Evolutionary conservation across 2,888 invertebrate species (phyloP), one percentile per base, ranked within the genome.

Genomic region (Polydrusus cervinus): DNA sequence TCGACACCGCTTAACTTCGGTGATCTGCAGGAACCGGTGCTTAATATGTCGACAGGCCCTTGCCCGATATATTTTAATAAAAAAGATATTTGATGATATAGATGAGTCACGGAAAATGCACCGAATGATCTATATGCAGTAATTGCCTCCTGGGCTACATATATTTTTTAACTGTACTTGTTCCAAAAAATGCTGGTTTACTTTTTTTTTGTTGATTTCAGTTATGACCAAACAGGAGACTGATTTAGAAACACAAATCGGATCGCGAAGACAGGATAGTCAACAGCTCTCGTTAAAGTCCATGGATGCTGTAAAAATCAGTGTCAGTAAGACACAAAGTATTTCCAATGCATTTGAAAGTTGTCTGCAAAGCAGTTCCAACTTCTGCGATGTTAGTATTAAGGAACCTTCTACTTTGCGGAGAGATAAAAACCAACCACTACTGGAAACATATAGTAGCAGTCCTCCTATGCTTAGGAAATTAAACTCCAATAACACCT

Each of bases 181-280:
- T n/a, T n/a, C n/a, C n/a, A n/a, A n/a, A n/a, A n/a, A n/a, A n/a
- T n/a, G n/a, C n/a, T n/a, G n/a, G n/a, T n/a, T n/a, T n/a, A 30
- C 30, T 30, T 7, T 3, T 30, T 45, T 62, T 49, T 45, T 53
- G 25, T 25, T 66, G 40, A 5, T 85, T 84, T n/a, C 84, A 90
- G 90, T 90, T 82, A 89, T 89, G 85, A 91, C 92, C 75, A 92
- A 92, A 82, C 91, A 91, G 87, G 90, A 90, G 0, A 89, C 90
- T 5, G 92, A 93, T 79, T 89, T 90, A 61, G 92, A 93, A 79
- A 92, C 91, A 82, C 90, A 92, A 57, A 89, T 90, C 0, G 90
- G 89, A 0, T 87, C 88, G 7, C 87, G 88, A 6, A 79, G 78
- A 77, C 72, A 76, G n/a, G 81, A 83, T 38, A 67, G 75, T 25